Conservation (phyloP, 2,888 invertebrate species). For the Caenorhabditis sp. region DNA sequence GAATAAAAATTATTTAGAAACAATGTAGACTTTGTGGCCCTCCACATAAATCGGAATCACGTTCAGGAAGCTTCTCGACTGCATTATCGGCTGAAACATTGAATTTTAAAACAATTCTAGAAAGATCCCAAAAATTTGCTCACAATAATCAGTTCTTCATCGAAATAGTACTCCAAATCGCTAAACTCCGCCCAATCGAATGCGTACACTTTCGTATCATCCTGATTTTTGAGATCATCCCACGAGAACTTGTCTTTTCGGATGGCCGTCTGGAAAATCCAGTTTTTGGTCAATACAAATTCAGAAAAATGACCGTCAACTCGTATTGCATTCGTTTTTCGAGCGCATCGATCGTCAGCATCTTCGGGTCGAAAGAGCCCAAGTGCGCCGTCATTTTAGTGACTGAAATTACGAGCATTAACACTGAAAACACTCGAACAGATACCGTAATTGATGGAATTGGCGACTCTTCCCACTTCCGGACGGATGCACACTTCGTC, state of each 20-base stretch:
- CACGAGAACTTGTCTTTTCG: neutral
- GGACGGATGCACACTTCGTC: neutral
- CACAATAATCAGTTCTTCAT: neutral
- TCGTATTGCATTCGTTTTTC: neutral
- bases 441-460: too few species aligned
- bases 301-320: neutral
- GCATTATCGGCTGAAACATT: too few species aligned
- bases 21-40: too few species aligned
- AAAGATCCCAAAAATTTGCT: too few species aligned
- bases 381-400: constrained; percentile 1
- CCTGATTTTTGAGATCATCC: neutral
- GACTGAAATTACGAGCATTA: too few species aligned
- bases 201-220: neutral
- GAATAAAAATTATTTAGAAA: too few species aligned
- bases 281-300: neutral
- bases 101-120: too few species aligned
- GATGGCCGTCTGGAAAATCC: neutral
- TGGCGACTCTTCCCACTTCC: constrained; percentile 11
- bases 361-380: neutral
- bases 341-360: neutral
- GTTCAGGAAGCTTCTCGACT: too few species aligned
- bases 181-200: neutral
- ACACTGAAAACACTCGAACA: too few species aligned
- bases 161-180: constrained; percentile 7
- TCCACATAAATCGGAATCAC: too few species aligned